Evolutionary conservation across 37 sponge, comb jelly and placozoan species (phyloP).

Genomic region (Beroe forskalii): DNA sequence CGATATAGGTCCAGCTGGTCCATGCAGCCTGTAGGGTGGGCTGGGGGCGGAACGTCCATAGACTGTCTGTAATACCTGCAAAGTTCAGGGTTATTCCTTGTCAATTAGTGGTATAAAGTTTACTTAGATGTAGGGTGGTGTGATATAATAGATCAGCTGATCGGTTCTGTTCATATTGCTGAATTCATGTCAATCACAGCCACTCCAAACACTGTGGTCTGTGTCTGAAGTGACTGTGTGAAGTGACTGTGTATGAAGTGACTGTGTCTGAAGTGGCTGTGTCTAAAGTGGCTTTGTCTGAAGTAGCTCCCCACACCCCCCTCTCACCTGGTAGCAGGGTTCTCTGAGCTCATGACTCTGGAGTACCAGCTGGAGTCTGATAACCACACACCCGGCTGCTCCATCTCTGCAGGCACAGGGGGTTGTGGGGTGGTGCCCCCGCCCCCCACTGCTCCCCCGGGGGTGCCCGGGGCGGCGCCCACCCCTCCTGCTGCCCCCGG

Average conservation of each 20-base stretch:
- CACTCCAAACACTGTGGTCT: too few relatives aligned
- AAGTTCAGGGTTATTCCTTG: not conserved
- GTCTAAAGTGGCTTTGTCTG: not conserved
- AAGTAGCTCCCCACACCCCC: too few relatives aligned
- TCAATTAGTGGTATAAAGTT: not conserved
- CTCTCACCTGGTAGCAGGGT: conserved; percentile 2
- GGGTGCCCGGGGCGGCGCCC: not conserved
- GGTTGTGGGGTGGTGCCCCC: not conserved
- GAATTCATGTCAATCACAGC: too few relatives aligned
- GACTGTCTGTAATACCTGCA: conserved; percentile 45
- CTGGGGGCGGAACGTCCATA: conserved; percentile 7
- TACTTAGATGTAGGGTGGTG: too few relatives aligned
- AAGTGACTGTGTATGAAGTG: not conserved
- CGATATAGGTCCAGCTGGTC: conserved; percentile 52
- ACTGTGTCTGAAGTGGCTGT: not conserved
- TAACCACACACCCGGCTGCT: conserved; percentile 50
- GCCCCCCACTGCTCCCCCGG: not conserved
- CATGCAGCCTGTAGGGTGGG: conserved; percentile 33
- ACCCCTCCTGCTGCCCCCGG: not conserved
- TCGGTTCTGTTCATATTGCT: too few relatives aligned
- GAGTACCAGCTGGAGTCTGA: conserved; percentile 57
- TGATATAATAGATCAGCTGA: too few relatives aligned
- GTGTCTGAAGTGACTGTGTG: too few relatives aligned
- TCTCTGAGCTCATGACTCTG: conserved; percentile 37
- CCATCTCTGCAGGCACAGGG: not conserved